phyloP scores from a whole-genome alignment of 2,797 vertebrate species.

The Distichodus sexfasciatus region DNA sequence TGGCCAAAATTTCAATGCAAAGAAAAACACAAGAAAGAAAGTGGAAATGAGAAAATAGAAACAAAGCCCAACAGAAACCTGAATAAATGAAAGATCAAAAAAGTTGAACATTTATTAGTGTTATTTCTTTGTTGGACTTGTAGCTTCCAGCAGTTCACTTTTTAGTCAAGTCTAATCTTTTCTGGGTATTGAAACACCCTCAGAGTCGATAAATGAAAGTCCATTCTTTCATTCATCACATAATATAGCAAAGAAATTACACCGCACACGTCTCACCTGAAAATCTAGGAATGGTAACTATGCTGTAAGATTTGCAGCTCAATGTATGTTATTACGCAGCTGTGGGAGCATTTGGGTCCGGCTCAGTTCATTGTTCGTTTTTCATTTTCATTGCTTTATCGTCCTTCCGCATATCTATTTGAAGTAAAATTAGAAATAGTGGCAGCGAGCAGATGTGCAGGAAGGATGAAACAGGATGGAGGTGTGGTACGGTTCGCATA shows the following conservation, averaged over 20 bases:
- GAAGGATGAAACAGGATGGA: no score
- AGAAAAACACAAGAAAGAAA: conserved; percentile 1
- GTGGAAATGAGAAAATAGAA: no score
- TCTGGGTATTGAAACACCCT: neutral
- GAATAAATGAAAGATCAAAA: neutral
- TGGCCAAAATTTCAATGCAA: neutral
- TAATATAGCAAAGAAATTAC: neutral
- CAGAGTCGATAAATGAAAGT: neutral
- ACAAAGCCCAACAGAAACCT: no score
- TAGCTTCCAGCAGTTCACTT: neutral
- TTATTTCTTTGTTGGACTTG: neutral
- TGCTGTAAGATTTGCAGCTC: no score
- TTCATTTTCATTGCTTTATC: no score
- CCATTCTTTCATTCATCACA: neutral
- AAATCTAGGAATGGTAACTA: neutral
- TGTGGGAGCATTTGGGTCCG: no score
- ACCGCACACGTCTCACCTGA: neutral
- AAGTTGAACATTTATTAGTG: neutral
- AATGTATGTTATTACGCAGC: no score
- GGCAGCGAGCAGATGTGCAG: no score
- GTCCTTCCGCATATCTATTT: no score
- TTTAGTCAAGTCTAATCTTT: neutral
- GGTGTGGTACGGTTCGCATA: no score
- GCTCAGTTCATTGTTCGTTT: no score
- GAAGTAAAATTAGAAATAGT: no score